A percentile compares a stretch with the other conserved stretches of the same genome.
phyloP scores from a whole-genome alignment of 2,888 invertebrate genomes.

The Cenopis cana region DNA sequence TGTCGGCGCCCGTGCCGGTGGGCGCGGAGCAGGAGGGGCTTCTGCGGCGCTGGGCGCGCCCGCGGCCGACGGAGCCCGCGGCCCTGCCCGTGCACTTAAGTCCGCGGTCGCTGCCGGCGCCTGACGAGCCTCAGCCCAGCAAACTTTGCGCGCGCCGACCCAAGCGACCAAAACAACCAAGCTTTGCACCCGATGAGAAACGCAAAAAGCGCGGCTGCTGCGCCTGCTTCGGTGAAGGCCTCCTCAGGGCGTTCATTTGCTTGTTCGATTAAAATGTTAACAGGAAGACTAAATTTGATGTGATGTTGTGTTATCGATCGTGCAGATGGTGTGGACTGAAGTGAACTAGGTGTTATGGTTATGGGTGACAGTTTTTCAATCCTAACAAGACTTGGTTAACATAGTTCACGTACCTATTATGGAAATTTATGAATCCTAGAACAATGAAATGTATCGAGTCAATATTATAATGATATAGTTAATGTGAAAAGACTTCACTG shows the following conservation, averaged over 20 bases:
- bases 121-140: constrained; percentile 68
- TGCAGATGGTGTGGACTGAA: constrained; percentile 34
- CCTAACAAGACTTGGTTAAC: constrained; percentile 26
- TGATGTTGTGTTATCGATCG: constrained; percentile 41
- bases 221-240: constrained; percentile 80
- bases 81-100: constrained; percentile 78
- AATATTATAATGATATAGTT: constrained; percentile 45
- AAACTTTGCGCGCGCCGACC: constrained; percentile 69
- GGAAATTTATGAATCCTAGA: constrained; percentile 26
- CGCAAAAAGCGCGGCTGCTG: constrained; percentile 74
- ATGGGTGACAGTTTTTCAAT: constrained; percentile 35
- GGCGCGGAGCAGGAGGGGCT: constrained; percentile 77
- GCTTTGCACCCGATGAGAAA: constrained; percentile 73
- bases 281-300: constrained; percentile 38
- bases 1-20: constrained; percentile 76
- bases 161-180: constrained; percentile 74
- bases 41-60: constrained; percentile 75
- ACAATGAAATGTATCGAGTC: constrained; percentile 45
- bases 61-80: constrained; percentile 72
- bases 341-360: constrained; percentile 39
- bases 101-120: constrained; percentile 68
- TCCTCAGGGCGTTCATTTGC: constrained; percentile 81
- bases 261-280: constrained; percentile 77
- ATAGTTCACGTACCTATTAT: constrained; percentile 29
- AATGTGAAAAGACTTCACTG: constrained; percentile 49